These are phyloP conservation scores for Umimayanthus kanabou DNA, from an alignment of 92 coral and sea anemone genomes.

Conservation along the genomic window DNA sequence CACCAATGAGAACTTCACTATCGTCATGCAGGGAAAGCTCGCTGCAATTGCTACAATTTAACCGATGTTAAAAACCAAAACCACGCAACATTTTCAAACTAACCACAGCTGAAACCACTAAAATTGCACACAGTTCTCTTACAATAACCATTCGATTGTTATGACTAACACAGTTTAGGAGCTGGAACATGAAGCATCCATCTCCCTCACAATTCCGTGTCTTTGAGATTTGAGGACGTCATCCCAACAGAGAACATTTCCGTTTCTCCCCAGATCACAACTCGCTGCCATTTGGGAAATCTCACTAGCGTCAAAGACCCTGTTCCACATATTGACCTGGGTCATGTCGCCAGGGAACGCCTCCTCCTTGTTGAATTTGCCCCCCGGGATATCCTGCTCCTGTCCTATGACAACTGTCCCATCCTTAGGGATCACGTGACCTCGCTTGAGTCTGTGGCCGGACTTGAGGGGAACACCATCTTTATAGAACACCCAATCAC, in stretches of 20 bases:
- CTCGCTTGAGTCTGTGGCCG: constrained; percentile 26
- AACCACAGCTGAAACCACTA: background rate
- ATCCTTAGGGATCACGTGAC: constrained; percentile 35
- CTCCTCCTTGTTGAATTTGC: constrained; percentile 36
- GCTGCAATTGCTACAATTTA: too few relatives aligned
- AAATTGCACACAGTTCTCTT: background rate
- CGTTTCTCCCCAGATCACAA: constrained; percentile 20
- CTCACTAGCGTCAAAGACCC: constrained; percentile 15
- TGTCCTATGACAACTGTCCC: constrained; percentile 40
- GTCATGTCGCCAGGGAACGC: constrained; percentile 33
- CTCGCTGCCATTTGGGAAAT: constrained; percentile 18
- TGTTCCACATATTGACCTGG: constrained; percentile 34
- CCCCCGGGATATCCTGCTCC: constrained; percentile 34
- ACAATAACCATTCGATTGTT: too few relatives aligned
- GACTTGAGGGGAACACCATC: constrained; percentile 24
- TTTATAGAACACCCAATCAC: constrained; percentile 36
- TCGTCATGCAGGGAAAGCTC: too few relatives aligned
- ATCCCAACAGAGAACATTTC: constrained; percentile 30
- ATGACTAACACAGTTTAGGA: background rate
- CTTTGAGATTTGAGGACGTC: constrained; percentile 39
- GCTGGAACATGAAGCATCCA: constrained; percentile 6
- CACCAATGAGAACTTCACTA: too few relatives aligned
- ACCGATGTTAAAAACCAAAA: too few relatives aligned
- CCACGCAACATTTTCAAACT: background rate
- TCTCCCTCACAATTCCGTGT: constrained; percentile 19